Evolutionary conservation across 2,113 vertebrate genomes (phyloP).

Genomic region (Acrocephalus kingi): DNA sequence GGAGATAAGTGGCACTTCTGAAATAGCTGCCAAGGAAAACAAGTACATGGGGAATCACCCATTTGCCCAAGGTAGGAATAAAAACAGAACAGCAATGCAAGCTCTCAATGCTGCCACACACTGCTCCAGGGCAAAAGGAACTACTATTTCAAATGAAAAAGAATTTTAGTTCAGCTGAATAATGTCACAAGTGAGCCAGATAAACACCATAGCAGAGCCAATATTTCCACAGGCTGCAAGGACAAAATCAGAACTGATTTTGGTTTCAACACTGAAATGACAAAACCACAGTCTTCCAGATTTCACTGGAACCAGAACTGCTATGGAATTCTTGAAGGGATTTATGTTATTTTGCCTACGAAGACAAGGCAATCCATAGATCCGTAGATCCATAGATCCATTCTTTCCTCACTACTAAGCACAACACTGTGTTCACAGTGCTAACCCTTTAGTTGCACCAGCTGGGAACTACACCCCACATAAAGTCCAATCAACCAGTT

Average conservation of each 20-base stretch:
- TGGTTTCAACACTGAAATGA: neutral
- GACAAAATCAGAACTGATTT: neutral
- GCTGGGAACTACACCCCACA: neutral
- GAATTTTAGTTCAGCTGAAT: neutral
- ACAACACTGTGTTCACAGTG: neutral
- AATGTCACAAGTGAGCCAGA: neutral
- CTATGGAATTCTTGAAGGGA: neutral
- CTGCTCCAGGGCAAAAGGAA: neutral
- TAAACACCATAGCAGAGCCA: neutral
- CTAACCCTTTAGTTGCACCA: neutral
- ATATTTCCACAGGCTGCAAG: neutral
- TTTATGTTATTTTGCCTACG: neutral
- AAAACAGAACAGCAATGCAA: neutral
- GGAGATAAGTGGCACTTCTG: constrained; percentile 8
- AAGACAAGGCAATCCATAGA: neutral
- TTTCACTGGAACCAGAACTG: neutral
- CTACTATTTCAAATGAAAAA: neutral
- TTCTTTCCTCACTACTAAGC: neutral
- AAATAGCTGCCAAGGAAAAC: constrained; percentile 24
- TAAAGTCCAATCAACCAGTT: neutral
- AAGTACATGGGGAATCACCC: neutral
- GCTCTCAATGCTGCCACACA: neutral
- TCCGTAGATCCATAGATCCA: neutral
- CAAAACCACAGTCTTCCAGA: neutral
- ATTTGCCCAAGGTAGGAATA: neutral